A percentile compares a stretch with the other conserved stretches of the same genome.
phyloP scores from a whole-genome alignment of 2,888 invertebrate genomes.

The Eudemis profundana region DNA sequence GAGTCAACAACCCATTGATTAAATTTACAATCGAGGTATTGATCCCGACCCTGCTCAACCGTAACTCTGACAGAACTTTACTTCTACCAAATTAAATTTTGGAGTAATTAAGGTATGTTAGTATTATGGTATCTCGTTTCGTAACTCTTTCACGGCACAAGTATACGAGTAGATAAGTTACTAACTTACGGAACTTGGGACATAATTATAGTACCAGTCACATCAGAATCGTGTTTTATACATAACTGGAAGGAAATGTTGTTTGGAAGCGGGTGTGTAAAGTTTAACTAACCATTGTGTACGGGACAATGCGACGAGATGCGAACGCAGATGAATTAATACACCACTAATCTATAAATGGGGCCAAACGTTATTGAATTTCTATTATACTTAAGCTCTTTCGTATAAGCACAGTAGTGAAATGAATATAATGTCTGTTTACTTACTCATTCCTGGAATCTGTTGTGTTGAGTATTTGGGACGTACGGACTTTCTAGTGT shows the following conservation, averaged over 20 bases:
- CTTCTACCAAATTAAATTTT: not conserved
- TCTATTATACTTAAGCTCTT: not conserved
- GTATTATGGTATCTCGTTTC: too few relatives aligned
- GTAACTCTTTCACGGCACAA: not conserved
- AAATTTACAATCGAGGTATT: not conserved
- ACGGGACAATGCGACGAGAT: slow-evolving; percentile 30
- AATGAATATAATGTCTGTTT: slow-evolving; percentile 11
- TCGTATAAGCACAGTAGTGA: not conserved
- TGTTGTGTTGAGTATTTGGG: slow-evolving; percentile 2
- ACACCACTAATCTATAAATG: not conserved
- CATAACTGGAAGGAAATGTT: slow-evolving; percentile 5
- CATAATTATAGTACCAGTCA: not conserved
- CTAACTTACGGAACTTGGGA: too few relatives aligned
- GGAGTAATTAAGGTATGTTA: not conserved
- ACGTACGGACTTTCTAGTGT: not conserved
- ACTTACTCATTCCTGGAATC: not conserved
- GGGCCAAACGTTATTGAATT: not conserved
- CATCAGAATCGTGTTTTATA: not conserved
- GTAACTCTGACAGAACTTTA: not conserved
- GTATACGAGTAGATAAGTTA: too few relatives aligned
- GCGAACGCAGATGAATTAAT: slow-evolving; percentile 8
- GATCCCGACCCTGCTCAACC: slow-evolving; percentile 1
- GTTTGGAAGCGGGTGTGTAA: slow-evolving; percentile 28
- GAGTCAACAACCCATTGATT: slow-evolving; percentile 5
- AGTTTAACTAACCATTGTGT: slow-evolving; percentile 39